Percentiles rank a stretch among this genome's conserved stretches.
Conservation (phyloP, 2,888 invertebrate species). For the Timema podura region DNA sequence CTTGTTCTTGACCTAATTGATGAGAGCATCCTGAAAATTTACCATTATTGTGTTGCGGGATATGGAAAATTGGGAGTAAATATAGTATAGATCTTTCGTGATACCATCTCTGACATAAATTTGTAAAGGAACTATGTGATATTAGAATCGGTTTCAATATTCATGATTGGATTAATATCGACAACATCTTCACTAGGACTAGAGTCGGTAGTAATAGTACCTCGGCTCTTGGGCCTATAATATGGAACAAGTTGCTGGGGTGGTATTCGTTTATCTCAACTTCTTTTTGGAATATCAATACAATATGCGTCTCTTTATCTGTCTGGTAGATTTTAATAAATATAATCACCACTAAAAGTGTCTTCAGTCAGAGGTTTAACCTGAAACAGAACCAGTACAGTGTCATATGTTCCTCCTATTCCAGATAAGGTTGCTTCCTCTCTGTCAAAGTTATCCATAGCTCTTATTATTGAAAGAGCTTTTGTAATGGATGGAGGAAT, state of each 20-base stretch:
- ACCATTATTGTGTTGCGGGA: conserved; percentile 3
- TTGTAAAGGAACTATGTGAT: background rate
- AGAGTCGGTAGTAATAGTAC: background rate
- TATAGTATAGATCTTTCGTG: background rate
- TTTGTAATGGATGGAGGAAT: background rate
- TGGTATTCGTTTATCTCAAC: background rate
- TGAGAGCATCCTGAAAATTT: background rate
- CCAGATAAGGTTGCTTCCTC: background rate
- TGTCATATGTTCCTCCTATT: background rate
- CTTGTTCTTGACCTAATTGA: background rate
- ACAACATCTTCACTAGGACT: background rate
- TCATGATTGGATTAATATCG: background rate
- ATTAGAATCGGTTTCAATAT: background rate
- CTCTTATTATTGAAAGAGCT: background rate
- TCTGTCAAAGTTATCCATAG: conserved; percentile 4
- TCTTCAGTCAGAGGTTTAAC: too few species aligned
- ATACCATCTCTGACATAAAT: background rate
- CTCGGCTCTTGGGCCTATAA: background rate
- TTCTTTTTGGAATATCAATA: background rate
- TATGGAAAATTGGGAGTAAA: background rate
- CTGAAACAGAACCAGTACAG: background rate
- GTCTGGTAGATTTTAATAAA: background rate
- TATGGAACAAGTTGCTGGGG: background rate
- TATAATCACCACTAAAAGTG: too few species aligned
- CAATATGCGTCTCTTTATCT: background rate